Evolutionary conservation across 2,113 vertebrate genomes (phyloP).

Genomic region (Irena cyanogastra): DNA sequence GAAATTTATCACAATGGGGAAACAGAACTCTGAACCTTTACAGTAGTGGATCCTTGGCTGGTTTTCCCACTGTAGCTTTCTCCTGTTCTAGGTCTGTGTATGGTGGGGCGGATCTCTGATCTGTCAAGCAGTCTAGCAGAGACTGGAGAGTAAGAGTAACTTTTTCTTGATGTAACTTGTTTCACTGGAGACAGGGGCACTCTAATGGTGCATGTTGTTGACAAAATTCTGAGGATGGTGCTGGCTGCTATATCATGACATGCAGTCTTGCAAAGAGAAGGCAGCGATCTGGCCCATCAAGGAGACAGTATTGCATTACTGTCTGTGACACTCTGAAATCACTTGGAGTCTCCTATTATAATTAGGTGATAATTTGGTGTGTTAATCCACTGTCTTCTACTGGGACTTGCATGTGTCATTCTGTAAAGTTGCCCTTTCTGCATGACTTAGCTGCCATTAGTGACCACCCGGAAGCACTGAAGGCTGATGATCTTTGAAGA

Average conservation of each 20-base stretch:
- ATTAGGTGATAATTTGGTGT: not conserved
- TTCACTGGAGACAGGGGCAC: not conserved
- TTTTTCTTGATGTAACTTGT: not conserved
- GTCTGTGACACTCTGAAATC: not conserved
- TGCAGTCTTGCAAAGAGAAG: not conserved
- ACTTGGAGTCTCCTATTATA: not conserved
- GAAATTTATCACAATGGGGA: not conserved
- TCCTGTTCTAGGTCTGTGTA: not conserved
- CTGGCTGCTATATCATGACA: not conserved
- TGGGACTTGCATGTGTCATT: not conserved
- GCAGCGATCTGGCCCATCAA: not conserved
- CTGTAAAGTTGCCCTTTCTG: not conserved
- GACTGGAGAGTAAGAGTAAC: accelerated
- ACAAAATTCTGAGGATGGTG: not conserved
- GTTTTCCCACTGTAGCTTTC: not conserved
- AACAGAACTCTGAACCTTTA: accelerated
- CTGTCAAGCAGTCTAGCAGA: not conserved
- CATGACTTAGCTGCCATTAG: not conserved
- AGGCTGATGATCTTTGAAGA: not conserved
- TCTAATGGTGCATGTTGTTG: not conserved
- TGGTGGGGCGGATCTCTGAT: not conserved
- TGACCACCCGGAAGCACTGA: not conserved
- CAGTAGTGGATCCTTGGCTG: not conserved
- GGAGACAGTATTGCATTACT: not conserved
- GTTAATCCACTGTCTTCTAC: not conserved